Evolutionary conservation across 2,888 invertebrate genomes (phyloP), one percentile per base, ranked within the genome.

Genomic region (Chrysodeixis includens): DNA sequence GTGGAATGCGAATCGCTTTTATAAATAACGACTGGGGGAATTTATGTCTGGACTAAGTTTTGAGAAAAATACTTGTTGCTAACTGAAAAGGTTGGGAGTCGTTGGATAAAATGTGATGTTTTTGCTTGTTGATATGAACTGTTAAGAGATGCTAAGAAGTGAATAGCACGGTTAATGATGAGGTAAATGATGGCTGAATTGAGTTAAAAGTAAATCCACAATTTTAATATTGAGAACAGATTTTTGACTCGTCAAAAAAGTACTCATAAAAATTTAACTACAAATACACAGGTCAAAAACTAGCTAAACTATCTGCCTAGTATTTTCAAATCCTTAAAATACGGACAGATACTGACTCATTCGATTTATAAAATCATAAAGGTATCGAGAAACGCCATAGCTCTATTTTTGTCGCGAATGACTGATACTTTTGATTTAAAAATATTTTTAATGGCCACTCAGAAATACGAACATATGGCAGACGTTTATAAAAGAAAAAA

Each of bases 1-100:
- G 5, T 30, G 55, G 62, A 69, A 70, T 69, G 46, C 46, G 20
- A 22, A 66, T 53, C 46, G 30, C 44, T 46, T 52, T 56, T 69
- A 52, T 69, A 54, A 51, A 72, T 62, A 64, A 59, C 22, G 20
- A 46, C 9, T 35, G 40, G 14, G 54, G 35, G 35, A 16, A 53
- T 46, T 16, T 53, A 30, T 52, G 35, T 35, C 55, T 22, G n/a
- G n/a, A 9, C 0, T 8, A 16, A 49, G 12, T 30, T 51, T 22
- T 30, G 9, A 5, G 46, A 46, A 18, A 46, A 46, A 35, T 35
- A 12, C 35, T 35, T 35, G 14, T 35, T 14, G 35, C 35, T 35
- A 35, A 14, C 4, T 35, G 35, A 35, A 35, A 12, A 35, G 12
- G 14, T 14, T 35, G 35, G 14, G 9, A 32, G 32, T 9, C 10